Evolutionary conservation across 2,797 vertebrate species (phyloP).

Genomic region (Choloepus didactylus): DNA sequence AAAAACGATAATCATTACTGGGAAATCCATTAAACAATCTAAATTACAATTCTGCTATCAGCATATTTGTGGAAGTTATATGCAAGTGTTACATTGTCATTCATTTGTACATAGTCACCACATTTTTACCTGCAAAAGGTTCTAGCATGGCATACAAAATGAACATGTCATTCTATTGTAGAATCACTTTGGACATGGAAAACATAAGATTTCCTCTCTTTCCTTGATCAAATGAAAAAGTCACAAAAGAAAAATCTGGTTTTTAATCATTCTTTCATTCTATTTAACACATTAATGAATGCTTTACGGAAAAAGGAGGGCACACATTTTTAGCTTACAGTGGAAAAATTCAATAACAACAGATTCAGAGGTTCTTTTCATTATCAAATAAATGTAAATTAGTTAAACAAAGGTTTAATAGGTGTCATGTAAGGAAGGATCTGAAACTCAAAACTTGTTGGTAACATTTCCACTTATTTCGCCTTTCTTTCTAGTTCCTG

Average conservation of each 20-base stretch:
- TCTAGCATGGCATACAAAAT: not conserved
- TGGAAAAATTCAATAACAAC: conserved; percentile 24
- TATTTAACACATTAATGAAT: conserved; percentile 36
- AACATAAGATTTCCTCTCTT: conserved; percentile 34
- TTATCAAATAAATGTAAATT: conserved; percentile 63
- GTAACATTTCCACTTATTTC: not conserved
- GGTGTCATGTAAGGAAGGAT: not conserved
- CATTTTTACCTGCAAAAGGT: not conserved
- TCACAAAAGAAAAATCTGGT: not conserved
- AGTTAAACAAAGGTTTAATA: conserved; percentile 42
- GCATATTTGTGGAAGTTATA: not conserved
- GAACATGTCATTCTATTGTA: not conserved
- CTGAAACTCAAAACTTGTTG: not conserved
- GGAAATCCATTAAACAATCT: conserved; percentile 6
- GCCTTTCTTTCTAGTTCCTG: not conserved
- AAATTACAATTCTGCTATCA: not conserved
- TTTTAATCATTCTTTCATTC: conserved; percentile 55
- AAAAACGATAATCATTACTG: not conserved
- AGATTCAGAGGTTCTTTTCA: conserved; percentile 35
- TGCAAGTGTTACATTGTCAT: not conserved
- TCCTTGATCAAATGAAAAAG: conserved; percentile 53
- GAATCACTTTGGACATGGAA: not conserved
- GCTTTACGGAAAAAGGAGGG: not conserved
- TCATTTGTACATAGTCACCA: not conserved
- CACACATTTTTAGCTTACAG: conserved; percentile 39